Evolutionary conservation across 1,140 invertebrate genomes (phyloP).

Genomic region (Panagrolaimus sp.): DNA sequence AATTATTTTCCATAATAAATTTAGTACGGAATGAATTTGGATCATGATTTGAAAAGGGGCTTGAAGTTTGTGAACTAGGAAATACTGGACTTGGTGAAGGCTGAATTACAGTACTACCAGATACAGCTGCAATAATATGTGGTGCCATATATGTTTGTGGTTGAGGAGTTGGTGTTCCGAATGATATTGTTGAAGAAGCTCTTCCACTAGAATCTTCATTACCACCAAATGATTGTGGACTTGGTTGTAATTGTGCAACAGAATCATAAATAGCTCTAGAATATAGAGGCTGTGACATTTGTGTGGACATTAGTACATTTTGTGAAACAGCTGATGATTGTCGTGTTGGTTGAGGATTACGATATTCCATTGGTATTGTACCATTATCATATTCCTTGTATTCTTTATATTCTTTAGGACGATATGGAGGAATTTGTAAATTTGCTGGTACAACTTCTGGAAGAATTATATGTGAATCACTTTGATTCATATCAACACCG

Average conservation of each 20-base stretch:
- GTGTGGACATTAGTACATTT: conserved; percentile 14
- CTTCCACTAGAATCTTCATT: conserved; percentile 8
- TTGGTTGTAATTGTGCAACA: conserved; percentile 5
- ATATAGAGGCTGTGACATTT: conserved; percentile 33
- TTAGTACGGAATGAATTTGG: not conserved
- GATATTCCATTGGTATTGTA: conserved; percentile 1
- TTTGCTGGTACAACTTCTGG: too few relatives aligned
- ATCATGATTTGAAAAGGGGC: not conserved
- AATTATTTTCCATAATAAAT: conserved; percentile 6
- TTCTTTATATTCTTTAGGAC: not conserved
- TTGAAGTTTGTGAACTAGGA: not conserved
- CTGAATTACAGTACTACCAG: not conserved
- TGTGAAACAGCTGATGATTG: conserved; percentile 3
- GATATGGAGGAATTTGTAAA: too few relatives aligned
- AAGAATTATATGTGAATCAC: too few relatives aligned
- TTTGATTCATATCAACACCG: conserved; percentile 24
- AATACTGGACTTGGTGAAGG: not conserved
- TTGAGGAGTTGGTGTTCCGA: not conserved
- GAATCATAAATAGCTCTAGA: conserved; percentile 31
- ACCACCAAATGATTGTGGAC: conserved; percentile 8
- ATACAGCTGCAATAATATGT: conserved; percentile 13
- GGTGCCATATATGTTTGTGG: conserved; percentile 3
- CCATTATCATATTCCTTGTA: not conserved
- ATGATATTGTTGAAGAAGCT: conserved; percentile 2
- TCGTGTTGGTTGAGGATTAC: not conserved